phyloP scores from a whole-genome alignment of 2,113 vertebrate species.

The Perognathus longimembris region DNA sequence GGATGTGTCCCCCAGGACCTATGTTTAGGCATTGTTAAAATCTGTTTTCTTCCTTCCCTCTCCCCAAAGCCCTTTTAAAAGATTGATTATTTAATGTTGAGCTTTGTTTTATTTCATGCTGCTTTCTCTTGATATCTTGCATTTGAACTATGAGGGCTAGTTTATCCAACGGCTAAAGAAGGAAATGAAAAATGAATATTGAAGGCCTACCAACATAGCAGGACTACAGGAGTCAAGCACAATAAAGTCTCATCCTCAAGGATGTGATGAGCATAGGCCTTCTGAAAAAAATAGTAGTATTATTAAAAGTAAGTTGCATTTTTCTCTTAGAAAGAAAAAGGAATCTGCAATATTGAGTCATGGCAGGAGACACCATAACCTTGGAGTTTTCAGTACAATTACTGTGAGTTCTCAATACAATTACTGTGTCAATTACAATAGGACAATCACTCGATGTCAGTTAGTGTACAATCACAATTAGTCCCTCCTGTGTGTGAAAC shows the following conservation, averaged over 20 bases:
- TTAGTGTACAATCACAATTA: neutral
- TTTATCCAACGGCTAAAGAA: neutral
- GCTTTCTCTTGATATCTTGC: constrained; percentile 49
- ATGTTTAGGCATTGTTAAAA: constrained; percentile 68
- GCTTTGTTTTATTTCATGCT: constrained; percentile 56
- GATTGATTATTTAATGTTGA: constrained; percentile 69
- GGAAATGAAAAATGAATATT: neutral
- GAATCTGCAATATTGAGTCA: neutral
- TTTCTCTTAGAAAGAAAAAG: constrained; percentile 17
- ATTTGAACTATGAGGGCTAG: constrained; percentile 24
- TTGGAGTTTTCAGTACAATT: neutral
- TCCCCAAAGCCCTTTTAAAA: constrained; percentile 61
- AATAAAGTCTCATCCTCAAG: constrained; percentile 4
- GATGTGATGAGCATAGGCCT: neutral
- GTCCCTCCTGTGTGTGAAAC: neutral
- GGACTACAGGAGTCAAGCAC: neutral
- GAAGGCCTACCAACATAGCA: neutral
- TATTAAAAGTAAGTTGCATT: neutral
- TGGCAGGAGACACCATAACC: neutral
- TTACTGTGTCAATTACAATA: no score
- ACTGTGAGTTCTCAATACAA: no score
- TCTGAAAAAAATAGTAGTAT: constrained; percentile 15
- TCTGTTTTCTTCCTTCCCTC: constrained; percentile 55
- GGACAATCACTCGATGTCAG: no score
- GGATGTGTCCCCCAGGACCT: constrained; percentile 56